Evolutionary conservation across 53 echinoderm and acorn worm genomes (phyloP), one percentile per base, ranked within the genome.

Genomic region (Paracentrotus lividus): DNA sequence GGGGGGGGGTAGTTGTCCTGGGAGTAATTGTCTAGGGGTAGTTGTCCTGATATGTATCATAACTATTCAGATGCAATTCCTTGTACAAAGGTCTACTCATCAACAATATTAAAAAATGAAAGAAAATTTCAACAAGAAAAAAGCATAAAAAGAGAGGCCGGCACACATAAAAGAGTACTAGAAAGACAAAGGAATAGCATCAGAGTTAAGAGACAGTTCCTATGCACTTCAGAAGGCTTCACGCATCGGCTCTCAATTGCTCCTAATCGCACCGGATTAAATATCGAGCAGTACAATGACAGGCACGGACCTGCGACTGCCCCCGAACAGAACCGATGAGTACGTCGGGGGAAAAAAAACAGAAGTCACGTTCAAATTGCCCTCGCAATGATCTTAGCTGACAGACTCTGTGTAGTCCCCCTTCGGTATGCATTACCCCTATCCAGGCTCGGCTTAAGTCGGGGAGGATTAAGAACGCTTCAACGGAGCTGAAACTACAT

Each of bases 371-470:
- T 72, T 40, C 32, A 2, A 40, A 36, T 40, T 72, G 72, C 72
- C 72, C 72, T 72, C 72, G 33, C 1, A 16, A 2, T 72, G 72
- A 72, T 72, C 72, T 32, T 40, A 15, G 72, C 38, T 40, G 72
- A 72, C 72, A 72, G 72, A 72, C 72, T 72, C 21, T 8, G 21
- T 40, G 40, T 34, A 72, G 36, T 72, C 40, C 72, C 40, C 40
- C 40, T 38, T 72, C 40, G 72, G 72, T 72, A 72, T 72, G 72
- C 40, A 72, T 72, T 72, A 72, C 72, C 27, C 29, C 38, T 21
- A 72, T 72, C 72, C 72, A 72, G 72, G 36, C 72, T 72, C 72
- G 20, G 72, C 72, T 72, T 72, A 72, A 72, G 72, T 72, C 20
- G 40, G 72, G 32, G 72, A 40, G n/a, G 72, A 72, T 72, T 72